Evolutionary conservation across 2,113 vertebrate species (phyloP).

Genomic region (Malurus melanocephalus): DNA sequence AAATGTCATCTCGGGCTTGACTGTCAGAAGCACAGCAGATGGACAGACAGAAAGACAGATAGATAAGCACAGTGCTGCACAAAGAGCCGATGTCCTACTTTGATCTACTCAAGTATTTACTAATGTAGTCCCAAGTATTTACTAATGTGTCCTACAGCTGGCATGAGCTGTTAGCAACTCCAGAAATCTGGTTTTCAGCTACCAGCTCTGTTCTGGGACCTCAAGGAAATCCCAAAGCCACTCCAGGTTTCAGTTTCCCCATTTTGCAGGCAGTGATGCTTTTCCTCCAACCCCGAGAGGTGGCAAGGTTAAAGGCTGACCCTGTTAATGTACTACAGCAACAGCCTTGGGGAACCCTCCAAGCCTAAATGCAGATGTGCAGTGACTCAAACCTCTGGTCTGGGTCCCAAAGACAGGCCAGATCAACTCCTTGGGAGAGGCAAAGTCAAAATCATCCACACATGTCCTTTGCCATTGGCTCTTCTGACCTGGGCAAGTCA

Average conservation of each 20-base stretch:
- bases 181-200: conserved; percentile 16
- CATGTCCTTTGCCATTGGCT: neutral
- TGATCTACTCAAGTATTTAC: neutral
- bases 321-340: neutral
- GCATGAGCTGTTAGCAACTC: conserved; percentile 6
- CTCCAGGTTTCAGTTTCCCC: neutral
- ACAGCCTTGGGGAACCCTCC: neutral
- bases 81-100: neutral
- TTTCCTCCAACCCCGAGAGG: neutral
- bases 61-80: neutral
- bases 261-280: neutral
- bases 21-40: neutral
- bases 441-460: neutral
- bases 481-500: neutral
- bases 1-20: neutral
- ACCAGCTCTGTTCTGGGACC: neutral
- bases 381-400: neutral
- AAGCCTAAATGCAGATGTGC: neutral
- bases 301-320: neutral
- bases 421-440: neutral
- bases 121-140: neutral
- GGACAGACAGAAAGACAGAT: neutral
- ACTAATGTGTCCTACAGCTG: conserved; percentile 16
- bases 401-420: neutral
- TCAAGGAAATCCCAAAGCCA: conserved; percentile 8